A percentile compares a stretch with the other conserved stretches of the same genome.
Evolutionary conservation across 2,888 invertebrate genomes (phyloP).

Genomic region (Rotaria magnacalcarata): DNA sequence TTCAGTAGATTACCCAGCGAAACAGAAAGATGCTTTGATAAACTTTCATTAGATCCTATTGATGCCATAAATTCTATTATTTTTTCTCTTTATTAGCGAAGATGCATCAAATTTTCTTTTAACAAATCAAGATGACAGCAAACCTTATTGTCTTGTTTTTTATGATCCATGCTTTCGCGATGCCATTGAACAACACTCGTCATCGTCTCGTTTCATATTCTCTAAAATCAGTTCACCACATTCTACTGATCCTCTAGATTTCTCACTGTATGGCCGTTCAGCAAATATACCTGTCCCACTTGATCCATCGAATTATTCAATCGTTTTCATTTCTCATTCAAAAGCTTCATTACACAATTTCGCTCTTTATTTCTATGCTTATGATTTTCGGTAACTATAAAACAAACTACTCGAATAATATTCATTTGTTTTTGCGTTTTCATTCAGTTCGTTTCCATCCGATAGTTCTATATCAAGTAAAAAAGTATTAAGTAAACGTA

Average conservation of each 20-base stretch:
- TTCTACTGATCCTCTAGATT: not conserved
- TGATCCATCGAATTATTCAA: not conserved
- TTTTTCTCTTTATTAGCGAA: not conserved
- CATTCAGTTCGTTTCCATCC: slow-evolving; percentile 8
- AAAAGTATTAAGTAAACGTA: not conserved
- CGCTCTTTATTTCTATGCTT: not conserved
- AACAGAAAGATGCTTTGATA: too few relatives aligned
- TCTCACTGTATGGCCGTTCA: slow-evolving; percentile 14
- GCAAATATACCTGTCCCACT: not conserved
- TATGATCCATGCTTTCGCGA: slow-evolving; percentile 1
- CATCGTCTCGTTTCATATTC: not conserved
- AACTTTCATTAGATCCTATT: too few relatives aligned
- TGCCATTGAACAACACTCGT: not conserved
- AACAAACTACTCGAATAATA: too few relatives aligned
- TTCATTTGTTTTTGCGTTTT: too few relatives aligned
- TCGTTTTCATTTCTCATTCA: not conserved
- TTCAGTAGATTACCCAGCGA: too few relatives aligned
- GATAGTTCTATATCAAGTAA: not conserved
- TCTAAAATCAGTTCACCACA: not conserved
- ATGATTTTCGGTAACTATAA: not conserved
- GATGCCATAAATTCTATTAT: too few relatives aligned
- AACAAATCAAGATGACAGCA: not conserved
- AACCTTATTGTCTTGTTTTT: slow-evolving; percentile 7
- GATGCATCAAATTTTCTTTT: not conserved
- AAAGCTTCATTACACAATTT: not conserved